phyloP scores from a whole-genome alignment of 2,888 invertebrate genomes.

The Mesorhabditis belari region DNA sequence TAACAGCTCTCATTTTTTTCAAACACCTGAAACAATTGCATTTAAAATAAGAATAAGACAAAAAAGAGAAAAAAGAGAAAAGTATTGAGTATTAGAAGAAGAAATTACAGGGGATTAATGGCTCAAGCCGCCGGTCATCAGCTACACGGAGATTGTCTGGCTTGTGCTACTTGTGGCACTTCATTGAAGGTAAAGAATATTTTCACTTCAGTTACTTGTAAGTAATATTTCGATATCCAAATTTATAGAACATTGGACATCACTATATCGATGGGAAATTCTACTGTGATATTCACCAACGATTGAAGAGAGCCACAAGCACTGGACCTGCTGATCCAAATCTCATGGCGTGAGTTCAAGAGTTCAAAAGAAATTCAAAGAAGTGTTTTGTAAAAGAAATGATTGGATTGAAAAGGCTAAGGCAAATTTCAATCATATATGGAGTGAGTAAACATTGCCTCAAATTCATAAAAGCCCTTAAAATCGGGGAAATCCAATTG shows the following conservation, averaged over 20 bases:
- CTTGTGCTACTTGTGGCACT: slow-evolving; percentile 82
- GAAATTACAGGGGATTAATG: slow-evolving; percentile 78
- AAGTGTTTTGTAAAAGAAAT: too few relatives aligned
- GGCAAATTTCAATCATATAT: too few relatives aligned
- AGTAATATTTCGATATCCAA: neutral
- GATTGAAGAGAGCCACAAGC: slow-evolving; percentile 23
- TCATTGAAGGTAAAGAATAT: slow-evolving; percentile 25
- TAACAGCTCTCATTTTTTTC: too few relatives aligned
- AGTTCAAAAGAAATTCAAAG: too few relatives aligned
- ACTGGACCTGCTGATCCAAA: slow-evolving; percentile 27
- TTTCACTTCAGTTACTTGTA: too few relatives aligned
- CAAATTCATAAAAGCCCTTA: too few relatives aligned
- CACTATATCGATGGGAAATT: slow-evolving; percentile 48
- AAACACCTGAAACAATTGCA: neutral
- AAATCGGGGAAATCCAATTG: too few relatives aligned
- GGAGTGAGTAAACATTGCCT: too few relatives aligned
- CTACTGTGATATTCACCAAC: slow-evolving; percentile 48
- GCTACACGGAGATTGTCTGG: slow-evolving; percentile 94
- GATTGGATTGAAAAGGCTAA: too few relatives aligned
- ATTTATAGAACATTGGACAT: slow-evolving; percentile 31
- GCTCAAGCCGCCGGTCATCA: slow-evolving; percentile 94
- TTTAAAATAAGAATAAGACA: neutral
- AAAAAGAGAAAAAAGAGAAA: neutral
- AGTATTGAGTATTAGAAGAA: neutral
- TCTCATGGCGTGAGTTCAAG: slow-evolving; percentile 33